Base-by-base conservation (phyloP, 1,140 invertebrate genomes). In the Batillaria attramentaria region DNA sequence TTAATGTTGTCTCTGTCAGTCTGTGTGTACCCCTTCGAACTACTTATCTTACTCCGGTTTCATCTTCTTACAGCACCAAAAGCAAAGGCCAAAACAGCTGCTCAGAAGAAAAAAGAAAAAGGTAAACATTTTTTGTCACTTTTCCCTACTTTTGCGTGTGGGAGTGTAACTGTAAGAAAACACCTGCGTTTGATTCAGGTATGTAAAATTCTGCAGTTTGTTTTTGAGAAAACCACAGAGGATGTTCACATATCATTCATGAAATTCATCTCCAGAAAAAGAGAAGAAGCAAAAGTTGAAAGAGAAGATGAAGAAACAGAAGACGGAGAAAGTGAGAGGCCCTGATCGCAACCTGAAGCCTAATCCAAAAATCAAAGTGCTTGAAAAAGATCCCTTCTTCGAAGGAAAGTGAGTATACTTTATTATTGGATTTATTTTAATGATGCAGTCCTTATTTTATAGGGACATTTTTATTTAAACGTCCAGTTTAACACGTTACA, bases 331-430 rank as follows among this genome's bases (percentile, higher is more conserved):
- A 50, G 85, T 84, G 69, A 87, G 81, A 74, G 86, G 85, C 10
- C 86, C 86, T 39, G 86, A 87, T 70, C 82, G 74, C 78, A 84
- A 85, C 37, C 77, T 88, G 18, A 87, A 85, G 65, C 85, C 86
- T 43, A 87, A 88, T 77, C 83, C 84, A 10, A 88, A 87, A 68
- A 87, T 90, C 62, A 91, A 89, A 72, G 83, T 91, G 3, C 85
- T 91, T 66, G 88, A 90, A 72, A 89, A 90, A 78, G 91, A 92
- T 81, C 91, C 91, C 6, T 90, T 92, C n/a, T 92, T 92, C 86
- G 89, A 92, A 78, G 73, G 18, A 18, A 75, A 87, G 88, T 70
- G 88, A 86, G 86, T 88, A 84, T n/a, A 20, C 20, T 37, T 24
- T 72, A 28, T 42, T 46, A 42, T 24, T 46, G 0, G 31, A 46